Conservation (phyloP, 2,113 vertebrate species). For the Protobothrops flavoviridis region DNA sequence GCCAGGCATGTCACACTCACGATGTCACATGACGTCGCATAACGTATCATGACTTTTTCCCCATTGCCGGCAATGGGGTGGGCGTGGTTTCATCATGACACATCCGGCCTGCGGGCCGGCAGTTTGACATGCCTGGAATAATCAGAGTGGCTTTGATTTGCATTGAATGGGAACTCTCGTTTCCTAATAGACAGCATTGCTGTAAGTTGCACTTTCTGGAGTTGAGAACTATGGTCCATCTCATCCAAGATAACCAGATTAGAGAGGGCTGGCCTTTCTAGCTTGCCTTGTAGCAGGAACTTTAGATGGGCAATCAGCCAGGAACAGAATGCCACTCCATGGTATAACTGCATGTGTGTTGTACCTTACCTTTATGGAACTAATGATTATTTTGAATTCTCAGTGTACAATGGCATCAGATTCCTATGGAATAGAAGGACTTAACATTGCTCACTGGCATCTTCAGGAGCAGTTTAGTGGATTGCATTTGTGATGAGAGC, state of each 20-base stretch:
- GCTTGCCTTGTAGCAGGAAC: background rate
- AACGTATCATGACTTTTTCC: no score
- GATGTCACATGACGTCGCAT: accelerated
- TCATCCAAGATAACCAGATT: background rate
- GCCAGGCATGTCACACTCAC: no score
- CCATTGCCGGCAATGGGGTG: no score
- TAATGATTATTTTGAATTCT: background rate
- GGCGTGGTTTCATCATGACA: accelerated
- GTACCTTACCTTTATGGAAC: background rate
- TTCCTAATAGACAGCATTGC: background rate
- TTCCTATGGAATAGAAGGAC: background rate
- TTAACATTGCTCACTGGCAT: background rate
- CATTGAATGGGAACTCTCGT: background rate
- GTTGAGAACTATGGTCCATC: background rate
- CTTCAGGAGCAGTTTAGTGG: background rate
- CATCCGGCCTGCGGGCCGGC: no score
- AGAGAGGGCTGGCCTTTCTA: background rate
- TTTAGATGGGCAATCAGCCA: background rate
- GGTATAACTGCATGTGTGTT: background rate
- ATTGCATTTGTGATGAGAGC: background rate
- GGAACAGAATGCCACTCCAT: background rate
- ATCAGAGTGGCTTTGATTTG: background rate
- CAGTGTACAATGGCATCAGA: background rate
- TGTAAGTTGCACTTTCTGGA: background rate
- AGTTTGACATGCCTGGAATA: background rate